Percentiles rank a stretch among this genome's conserved stretches.
Evolutionary conservation across 2,113 vertebrate genomes (phyloP).

Genomic region (Oenanthe melanoleuca): DNA sequence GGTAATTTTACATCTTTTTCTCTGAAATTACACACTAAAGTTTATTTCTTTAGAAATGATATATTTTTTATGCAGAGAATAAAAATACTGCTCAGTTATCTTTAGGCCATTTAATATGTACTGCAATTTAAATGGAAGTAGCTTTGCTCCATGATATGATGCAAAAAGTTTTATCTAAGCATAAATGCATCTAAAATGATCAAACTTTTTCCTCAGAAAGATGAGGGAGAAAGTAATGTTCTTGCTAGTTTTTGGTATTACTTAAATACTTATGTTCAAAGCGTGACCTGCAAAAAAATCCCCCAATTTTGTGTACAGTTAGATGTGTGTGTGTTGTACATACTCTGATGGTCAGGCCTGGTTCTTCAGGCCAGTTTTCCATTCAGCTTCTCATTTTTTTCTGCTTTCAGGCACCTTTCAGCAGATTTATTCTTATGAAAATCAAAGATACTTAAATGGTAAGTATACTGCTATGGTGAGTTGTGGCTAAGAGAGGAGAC

Average conservation of each 20-base stretch:
- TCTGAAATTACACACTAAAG: background rate
- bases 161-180: background rate
- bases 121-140: background rate
- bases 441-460: background rate
- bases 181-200: background rate
- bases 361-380: background rate
- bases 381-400: background rate
- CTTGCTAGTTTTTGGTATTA: background rate
- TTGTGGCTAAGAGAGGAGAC: background rate
- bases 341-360: background rate
- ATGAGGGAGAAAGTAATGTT: background rate
- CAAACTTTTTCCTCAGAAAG: background rate
- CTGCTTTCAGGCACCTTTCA: background rate
- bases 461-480: background rate
- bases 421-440: background rate
- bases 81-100: background rate
- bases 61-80: background rate
- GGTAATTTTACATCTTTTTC: background rate
- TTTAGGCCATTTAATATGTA: background rate
- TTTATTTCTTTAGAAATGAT: background rate
- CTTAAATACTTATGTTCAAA: background rate
- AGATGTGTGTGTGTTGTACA: background rate
- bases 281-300: background rate
- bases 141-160: background rate
- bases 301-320: background rate